Percentiles rank a stretch among this genome's conserved stretches.
Evolutionary conservation across 1,140 invertebrate genomes (phyloP).

Genomic region (Thalassaphorura encarpata): DNA sequence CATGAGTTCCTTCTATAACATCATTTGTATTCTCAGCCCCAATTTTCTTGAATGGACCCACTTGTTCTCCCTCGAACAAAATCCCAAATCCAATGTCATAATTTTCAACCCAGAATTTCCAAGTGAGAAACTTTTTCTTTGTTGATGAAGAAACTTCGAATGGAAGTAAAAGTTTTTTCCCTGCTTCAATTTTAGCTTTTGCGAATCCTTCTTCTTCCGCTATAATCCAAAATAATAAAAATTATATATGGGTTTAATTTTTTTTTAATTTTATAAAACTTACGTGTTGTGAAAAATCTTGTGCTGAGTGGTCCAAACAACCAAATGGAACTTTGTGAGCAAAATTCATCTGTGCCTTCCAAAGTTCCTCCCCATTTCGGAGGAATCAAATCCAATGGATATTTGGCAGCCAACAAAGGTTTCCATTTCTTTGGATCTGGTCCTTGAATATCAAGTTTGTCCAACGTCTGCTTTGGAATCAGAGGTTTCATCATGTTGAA

Average conservation of each 20-base stretch:
- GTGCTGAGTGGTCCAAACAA: background rate
- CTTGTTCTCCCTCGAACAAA: background rate
- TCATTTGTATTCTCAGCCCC: constrained; percentile 9
- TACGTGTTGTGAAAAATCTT: background rate
- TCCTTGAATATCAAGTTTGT: constrained; percentile 5
- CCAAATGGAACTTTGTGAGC: constrained; percentile 3
- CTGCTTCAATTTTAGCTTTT: constrained; percentile 3
- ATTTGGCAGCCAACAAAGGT: background rate
- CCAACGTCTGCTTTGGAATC: constrained; percentile 5
- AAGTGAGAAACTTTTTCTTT: background rate
- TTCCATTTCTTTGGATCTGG: background rate
- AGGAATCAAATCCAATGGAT: background rate
- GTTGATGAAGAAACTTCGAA: background rate
- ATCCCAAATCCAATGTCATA: constrained; percentile 17
- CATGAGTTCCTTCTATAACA: constrained; percentile 2
- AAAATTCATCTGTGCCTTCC: constrained; percentile 9
- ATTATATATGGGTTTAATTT: background rate
- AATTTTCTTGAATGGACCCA: constrained; percentile 1
- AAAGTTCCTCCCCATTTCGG: constrained; percentile 8
- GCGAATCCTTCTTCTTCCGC: too few relatives aligned
- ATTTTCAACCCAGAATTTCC: constrained; percentile 6
- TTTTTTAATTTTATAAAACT: background rate
- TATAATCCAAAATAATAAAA: background rate
- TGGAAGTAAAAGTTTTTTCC: constrained; percentile 3
- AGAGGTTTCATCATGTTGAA: constrained; percentile 11